These are phyloP conservation scores for Clarias platycephalus DNA, from an alignment of 2,797 vertebrate genomes.

Conservation along the genomic window DNA sequence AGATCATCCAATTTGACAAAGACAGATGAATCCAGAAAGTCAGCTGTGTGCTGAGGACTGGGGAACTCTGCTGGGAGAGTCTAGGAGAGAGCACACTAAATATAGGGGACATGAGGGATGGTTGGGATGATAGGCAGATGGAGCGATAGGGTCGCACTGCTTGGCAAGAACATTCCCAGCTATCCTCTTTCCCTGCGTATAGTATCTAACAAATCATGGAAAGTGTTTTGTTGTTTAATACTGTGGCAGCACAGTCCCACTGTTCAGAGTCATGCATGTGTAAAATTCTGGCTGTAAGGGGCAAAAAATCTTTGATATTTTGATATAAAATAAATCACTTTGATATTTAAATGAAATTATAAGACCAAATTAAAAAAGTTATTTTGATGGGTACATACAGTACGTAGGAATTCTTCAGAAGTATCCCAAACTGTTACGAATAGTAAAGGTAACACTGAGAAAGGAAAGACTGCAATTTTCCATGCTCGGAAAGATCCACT, in stretches of 20 bases:
- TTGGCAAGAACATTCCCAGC: conserved; percentile 13
- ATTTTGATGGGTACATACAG: neutral
- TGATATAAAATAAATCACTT: neutral
- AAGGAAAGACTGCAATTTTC: neutral
- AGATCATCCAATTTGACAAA: conserved; percentile 63
- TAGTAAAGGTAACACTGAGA: neutral
- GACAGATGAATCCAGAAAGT: conserved; percentile 67
- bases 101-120: conserved; percentile 6
- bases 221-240: neutral
- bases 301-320: neutral
- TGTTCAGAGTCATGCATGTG: neutral
- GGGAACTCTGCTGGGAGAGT: neutral
- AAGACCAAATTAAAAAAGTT: neutral
- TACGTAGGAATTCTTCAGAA: neutral
- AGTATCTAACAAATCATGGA: neutral
- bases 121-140: conserved; percentile 9
- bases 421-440: neutral
- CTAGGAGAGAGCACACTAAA: conserved; percentile 53
- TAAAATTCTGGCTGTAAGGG: neutral
- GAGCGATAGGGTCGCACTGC: conserved; percentile 1
- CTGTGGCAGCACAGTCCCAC: neutral
- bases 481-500: neutral
- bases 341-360: neutral
- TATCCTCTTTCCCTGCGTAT: conserved; percentile 9
- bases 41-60: conserved; percentile 43